Percentiles rank a stretch among this genome's conserved stretches.
Evolutionary conservation across 1,140 invertebrate genomes (phyloP).

Genomic region (Drosophila nigromelanica): DNA sequence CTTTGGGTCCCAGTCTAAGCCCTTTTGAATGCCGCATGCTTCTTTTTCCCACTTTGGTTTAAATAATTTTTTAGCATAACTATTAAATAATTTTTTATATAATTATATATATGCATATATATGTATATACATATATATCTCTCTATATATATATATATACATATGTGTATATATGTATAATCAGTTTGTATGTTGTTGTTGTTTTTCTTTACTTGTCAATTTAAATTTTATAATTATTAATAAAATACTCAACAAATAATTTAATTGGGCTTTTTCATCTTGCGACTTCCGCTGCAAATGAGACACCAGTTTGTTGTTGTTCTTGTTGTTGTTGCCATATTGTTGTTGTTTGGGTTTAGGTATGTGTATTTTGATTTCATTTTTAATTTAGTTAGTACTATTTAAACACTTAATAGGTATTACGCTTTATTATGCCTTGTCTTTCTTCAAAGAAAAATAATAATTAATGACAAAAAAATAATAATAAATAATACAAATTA

Average conservation of each 20-base stretch:
- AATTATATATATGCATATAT: no score
- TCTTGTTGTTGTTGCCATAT: not conserved
- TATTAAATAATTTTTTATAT: no score
- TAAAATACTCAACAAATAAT: slow-evolving; percentile 83
- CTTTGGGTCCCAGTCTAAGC: slow-evolving; percentile 25
- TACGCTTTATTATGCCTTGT: slow-evolving; percentile 53
- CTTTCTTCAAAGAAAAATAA: slow-evolving; percentile 19
- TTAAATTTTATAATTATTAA: slow-evolving; percentile 67
- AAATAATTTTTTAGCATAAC: slow-evolving; percentile 50
- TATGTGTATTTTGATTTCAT: slow-evolving; percentile 49
- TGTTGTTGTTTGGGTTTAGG: slow-evolving; percentile 31
- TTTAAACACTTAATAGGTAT: slow-evolving; percentile 75
- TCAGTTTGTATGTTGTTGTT: slow-evolving; percentile 33
- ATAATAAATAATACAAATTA: slow-evolving; percentile 12
- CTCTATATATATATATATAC: no score
- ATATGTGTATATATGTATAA: slow-evolving; percentile 46
- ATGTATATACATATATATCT: no score
- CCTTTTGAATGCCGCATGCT: not conserved
- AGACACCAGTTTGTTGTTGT: slow-evolving; percentile 27
- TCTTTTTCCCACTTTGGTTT: slow-evolving; percentile 23
- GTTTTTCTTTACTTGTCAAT: slow-evolving; percentile 42
- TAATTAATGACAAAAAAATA: slow-evolving; percentile 23
- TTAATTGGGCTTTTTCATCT: slow-evolving; percentile 46
- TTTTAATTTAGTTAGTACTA: slow-evolving; percentile 60
- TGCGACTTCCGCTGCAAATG: slow-evolving; percentile 31